phyloP scores from a whole-genome alignment of 2,113 vertebrate genomes.

The Alosa alosa region DNA sequence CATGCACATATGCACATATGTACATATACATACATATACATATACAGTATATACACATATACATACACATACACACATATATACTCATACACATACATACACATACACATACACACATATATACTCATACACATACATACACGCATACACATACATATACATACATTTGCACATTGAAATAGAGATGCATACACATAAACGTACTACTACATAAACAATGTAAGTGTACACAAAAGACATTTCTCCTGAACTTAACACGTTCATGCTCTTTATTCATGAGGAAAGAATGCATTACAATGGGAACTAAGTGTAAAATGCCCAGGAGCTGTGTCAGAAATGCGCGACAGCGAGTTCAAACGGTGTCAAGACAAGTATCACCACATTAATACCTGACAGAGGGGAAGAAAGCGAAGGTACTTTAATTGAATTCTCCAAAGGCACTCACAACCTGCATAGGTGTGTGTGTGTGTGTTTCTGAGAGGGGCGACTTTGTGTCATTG shows the following conservation, averaged over 20 bases:
- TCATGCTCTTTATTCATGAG: background rate
- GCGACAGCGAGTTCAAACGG: conserved; percentile 1
- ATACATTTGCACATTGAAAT: background rate
- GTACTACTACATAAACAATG: background rate
- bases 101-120: no score
- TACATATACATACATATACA: no score
- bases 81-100: no score
- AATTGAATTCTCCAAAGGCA: conserved; percentile 52
- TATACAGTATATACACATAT: background rate
- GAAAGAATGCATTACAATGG: background rate
- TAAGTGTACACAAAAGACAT: background rate
- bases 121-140: no score
- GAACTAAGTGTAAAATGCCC: background rate
- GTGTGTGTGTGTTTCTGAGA: conserved; percentile 10
- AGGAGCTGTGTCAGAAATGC: conserved; percentile 20
- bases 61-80: no score
- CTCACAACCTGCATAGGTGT: background rate
- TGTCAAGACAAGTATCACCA: conserved; percentile 15
- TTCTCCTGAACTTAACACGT: background rate
- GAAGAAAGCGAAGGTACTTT: conserved; percentile 35
- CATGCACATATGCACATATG: background rate
- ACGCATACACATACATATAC: no score
- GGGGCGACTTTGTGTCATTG: conserved; percentile 44
- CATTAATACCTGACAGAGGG: conserved; percentile 25
- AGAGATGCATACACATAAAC: background rate